phyloP scores from a whole-genome alignment of 2,113 vertebrate genomes.

The Cinclus cinclus region DNA sequence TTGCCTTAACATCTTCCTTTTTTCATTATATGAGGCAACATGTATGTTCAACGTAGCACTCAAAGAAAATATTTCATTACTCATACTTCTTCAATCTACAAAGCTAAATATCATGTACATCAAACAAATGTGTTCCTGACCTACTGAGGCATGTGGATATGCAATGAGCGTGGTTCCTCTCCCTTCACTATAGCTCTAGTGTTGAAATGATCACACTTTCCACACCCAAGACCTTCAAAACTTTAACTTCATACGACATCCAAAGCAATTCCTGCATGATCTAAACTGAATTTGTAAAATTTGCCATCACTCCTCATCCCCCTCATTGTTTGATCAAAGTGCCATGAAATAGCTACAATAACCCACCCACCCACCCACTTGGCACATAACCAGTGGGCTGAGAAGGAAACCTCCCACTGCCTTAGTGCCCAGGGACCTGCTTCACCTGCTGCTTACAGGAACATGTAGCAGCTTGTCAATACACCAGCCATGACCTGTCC shows the following conservation, averaged over 20 bases:
- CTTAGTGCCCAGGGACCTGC: background rate
- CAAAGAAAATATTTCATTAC: background rate
- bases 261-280: background rate
- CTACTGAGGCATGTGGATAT: background rate
- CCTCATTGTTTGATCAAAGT: background rate
- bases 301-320: background rate
- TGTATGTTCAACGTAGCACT: background rate
- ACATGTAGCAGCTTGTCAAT: accelerated
- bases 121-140: background rate
- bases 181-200: background rate
- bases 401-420: background rate
- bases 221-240: background rate
- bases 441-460: background rate
- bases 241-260: background rate
- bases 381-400: background rate
- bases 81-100: background rate
- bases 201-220: background rate
- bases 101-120: background rate
- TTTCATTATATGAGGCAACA: background rate
- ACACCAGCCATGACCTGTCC: background rate
- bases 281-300: background rate
- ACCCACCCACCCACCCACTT: background rate
- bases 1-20: background rate
- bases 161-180: background rate
- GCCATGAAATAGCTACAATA: background rate